Evolutionary conservation across 2,888 invertebrate genomes (phyloP).

Genomic region (Electrophaes corylata): DNA sequence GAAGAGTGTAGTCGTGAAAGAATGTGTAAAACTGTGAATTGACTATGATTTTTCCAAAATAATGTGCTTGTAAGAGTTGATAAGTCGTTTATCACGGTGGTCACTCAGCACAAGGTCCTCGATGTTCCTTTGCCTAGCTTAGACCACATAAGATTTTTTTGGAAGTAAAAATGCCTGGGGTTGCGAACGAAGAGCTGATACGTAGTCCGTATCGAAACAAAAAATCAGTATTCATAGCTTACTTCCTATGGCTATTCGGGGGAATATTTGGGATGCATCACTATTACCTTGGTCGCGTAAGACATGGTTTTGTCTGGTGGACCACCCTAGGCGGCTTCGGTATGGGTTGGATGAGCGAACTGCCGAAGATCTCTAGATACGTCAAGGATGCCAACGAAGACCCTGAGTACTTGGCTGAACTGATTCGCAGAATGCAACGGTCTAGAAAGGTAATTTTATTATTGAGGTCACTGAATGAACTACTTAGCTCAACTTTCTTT

Average conservation of each 20-base stretch:
- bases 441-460: slow-evolving; percentile 86
- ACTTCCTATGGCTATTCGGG: slow-evolving; percentile 93
- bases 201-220: slow-evolving; percentile 37
- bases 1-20: no score
- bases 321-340: slow-evolving; percentile 94
- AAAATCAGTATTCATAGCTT: slow-evolving; percentile 88
- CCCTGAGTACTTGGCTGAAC: slow-evolving; percentile 86
- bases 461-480: slow-evolving; percentile 26
- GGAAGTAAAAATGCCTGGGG: slow-evolving; percentile 15
- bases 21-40: no score
- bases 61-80: no score
- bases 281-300: slow-evolving; percentile 93
- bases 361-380: slow-evolving; percentile 93
- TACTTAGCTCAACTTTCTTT: slow-evolving; percentile 20
- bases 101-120: no score
- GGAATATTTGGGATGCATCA: slow-evolving; percentile 96
- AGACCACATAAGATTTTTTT: no score
- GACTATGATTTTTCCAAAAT: no score
- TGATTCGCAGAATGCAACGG: slow-evolving; percentile 85
- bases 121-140: no score
- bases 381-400: slow-evolving; percentile 92
- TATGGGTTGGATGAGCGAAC: slow-evolving; percentile 93
- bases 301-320: slow-evolving; percentile 96
- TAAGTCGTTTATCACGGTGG: no score
- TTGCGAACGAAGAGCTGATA: slow-evolving; percentile 5